Base-by-base conservation (phyloP, 64 coral and sea anemone species). In the Montipora sp. region DNA sequence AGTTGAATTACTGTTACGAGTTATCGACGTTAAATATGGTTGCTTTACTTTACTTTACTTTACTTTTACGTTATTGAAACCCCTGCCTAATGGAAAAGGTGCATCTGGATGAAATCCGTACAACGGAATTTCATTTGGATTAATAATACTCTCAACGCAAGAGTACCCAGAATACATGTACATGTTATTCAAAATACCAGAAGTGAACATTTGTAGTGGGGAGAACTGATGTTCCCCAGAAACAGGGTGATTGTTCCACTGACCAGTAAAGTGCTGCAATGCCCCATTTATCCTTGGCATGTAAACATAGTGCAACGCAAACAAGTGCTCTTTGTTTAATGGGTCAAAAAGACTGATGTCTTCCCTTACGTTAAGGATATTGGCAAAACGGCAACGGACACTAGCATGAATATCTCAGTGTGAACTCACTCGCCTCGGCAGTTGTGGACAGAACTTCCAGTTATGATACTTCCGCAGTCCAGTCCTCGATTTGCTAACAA, bases 161-260 rank as follows among this genome's bases (percentile, higher is more conserved):
- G 92, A 92, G 83, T 92, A 76, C 5, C 77, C 75, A 27, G 77
- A 83, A 61, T 94, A 65, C 72, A 98, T 88, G 59, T 98, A 36
- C 36, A 36, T 36, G 36, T 36, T 98, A 53, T 92, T 89, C 51
- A 55, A 55, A 55, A 55, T 55, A 5, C 51, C 51, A 55, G 51
- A 55, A 10, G 51, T 10, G 51, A 55, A 55, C 5, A 55, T 55
- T 55, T 55, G 51, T 55, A 55, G 51, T 5, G 51, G 3, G 24
- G 92, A 98, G 66, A 83, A 68, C 21, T 98, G 91, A 19, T 74
- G 74, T 88, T 98, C 92, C 89, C 63, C 89, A 53, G 95, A 98
- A 46, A 94, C 60, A 27, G 92, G 92, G 12, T 79, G 92, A 80
- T 94, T 91, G 78, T 98, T 98, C 81, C 94, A 90, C 78, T 98